Evolutionary conservation across 2,888 invertebrate species (phyloP).

Genomic region (Ceramica pisi): DNA sequence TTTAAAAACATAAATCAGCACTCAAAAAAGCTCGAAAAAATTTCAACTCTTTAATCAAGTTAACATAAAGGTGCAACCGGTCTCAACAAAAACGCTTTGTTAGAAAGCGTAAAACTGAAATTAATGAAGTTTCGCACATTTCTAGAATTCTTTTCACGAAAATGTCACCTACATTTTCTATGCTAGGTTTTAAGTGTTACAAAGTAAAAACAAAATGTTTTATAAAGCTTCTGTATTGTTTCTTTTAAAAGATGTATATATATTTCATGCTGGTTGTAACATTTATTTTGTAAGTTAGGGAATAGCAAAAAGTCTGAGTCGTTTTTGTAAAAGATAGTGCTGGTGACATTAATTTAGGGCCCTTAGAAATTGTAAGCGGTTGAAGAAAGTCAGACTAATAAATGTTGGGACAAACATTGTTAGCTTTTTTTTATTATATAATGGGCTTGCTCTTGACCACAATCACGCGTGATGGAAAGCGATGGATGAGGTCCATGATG

Average conservation of each 20-base stretch:
- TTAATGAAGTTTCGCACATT: constrained; percentile 53
- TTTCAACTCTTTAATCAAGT: background rate
- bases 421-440: too few species aligned
- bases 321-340: constrained; percentile 31
- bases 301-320: constrained; percentile 16
- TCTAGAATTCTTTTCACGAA: constrained; percentile 51
- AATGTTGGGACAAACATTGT: background rate
- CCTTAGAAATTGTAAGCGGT: constrained; percentile 7
- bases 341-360: constrained; percentile 27
- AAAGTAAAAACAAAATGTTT: constrained; percentile 45
- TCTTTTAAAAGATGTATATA: constrained; percentile 36
- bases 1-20: background rate
- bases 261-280: constrained; percentile 25
- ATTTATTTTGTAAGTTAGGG: constrained; percentile 25
- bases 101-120: constrained; percentile 39
- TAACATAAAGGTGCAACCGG: constrained; percentile 31
- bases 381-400: background rate
- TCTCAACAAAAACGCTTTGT: constrained; percentile 41
- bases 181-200: constrained; percentile 36
- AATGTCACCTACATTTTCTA: constrained; percentile 53
- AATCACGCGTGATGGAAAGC: too few species aligned
- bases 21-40: background rate
- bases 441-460: too few species aligned
- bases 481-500: too few species aligned
- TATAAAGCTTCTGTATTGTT: constrained; percentile 25